A percentile compares a stretch with the other conserved stretches of the same genome.
Evolutionary conservation across 2,888 invertebrate genomes (phyloP).

Genomic region (Watsonalla binaria): DNA sequence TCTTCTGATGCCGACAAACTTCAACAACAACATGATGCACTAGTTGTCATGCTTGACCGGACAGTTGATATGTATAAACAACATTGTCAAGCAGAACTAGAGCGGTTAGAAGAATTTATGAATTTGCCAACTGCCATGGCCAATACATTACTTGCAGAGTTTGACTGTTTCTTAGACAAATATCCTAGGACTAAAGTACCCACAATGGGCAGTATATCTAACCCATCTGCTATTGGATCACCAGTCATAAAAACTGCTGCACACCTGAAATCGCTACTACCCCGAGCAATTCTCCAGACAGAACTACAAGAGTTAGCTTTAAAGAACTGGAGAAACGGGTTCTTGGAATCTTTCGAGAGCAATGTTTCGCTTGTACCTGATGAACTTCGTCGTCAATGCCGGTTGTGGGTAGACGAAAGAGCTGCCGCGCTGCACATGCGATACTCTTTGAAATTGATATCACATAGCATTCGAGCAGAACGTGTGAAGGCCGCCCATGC

Average conservation of each 20-base stretch:
- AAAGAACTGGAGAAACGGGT: conserved; percentile 57
- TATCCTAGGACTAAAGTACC: conserved; percentile 30
- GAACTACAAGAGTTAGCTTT: conserved; percentile 49
- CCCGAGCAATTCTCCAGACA: conserved; percentile 48
- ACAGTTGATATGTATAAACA: conserved; percentile 40
- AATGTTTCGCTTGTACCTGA: conserved; percentile 44
- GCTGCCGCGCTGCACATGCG: conserved; percentile 44
- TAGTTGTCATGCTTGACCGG: conserved; percentile 36
- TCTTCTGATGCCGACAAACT: conserved; percentile 50
- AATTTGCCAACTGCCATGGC: conserved; percentile 38
- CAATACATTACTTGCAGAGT: conserved; percentile 51
- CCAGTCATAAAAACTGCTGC: conserved; percentile 10
- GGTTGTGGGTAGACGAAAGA: conserved; percentile 52
- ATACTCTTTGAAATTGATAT: conserved; percentile 50
- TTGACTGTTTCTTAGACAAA: conserved; percentile 50
- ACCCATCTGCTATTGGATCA: conserved; percentile 8
- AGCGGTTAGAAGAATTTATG: conserved; percentile 52
- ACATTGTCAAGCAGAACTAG: conserved; percentile 48
- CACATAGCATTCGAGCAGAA: conserved; percentile 52
- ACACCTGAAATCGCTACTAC: conserved; percentile 21
- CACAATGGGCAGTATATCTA: conserved; percentile 8
- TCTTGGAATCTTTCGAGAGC: conserved; percentile 53
- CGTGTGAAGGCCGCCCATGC: conserved; percentile 46
- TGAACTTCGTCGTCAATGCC: conserved; percentile 43
- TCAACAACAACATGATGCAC: conserved; percentile 32